Percentiles rank a stretch among this genome's conserved stretches.
These are phyloP conservation scores for Crossaster papposus DNA, from an alignment of 53 echinoderm and acorn worm species.

Conservation along the genomic window DNA sequence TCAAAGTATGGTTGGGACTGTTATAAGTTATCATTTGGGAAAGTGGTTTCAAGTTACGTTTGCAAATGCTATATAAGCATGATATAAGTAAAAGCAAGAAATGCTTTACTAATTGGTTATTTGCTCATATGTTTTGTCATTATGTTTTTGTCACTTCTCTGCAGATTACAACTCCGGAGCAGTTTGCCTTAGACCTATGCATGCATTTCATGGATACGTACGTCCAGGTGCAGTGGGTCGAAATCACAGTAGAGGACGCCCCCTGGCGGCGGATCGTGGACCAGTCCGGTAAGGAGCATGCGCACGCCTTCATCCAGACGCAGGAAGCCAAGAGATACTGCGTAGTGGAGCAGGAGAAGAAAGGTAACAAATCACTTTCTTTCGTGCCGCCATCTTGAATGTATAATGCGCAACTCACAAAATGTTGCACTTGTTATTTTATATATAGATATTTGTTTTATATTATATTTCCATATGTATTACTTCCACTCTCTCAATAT, in stretches of 20 bases:
- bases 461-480: too few species aligned
- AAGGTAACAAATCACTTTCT: conserved; percentile 34
- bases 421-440: too few species aligned
- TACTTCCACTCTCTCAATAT: background rate
- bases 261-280: conserved; percentile 67
- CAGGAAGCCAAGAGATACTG: conserved; percentile 65
- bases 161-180: conserved; percentile 68
- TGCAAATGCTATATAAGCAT: too few species aligned
- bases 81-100: too few species aligned
- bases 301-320: conserved; percentile 69
- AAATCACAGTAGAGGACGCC: conserved; percentile 68
- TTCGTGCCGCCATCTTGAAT: background rate
- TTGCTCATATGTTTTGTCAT: too few species aligned
- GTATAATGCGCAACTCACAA: too few species aligned
- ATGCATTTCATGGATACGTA: conserved; percentile 67
- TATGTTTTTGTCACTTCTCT: background rate
- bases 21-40: too few species aligned
- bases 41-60: too few species aligned
- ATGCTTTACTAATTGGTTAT: too few species aligned
- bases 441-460: too few species aligned
- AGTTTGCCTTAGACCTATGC: conserved; percentile 74
- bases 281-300: conserved; percentile 66
- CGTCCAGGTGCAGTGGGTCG: conserved; percentile 58
- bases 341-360: conserved; percentile 59
- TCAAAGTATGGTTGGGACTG: too few species aligned